These are phyloP conservation scores for Masticophis lateralis DNA, from an alignment of 2,797 vertebrate species.

Conservation along the genomic window DNA sequence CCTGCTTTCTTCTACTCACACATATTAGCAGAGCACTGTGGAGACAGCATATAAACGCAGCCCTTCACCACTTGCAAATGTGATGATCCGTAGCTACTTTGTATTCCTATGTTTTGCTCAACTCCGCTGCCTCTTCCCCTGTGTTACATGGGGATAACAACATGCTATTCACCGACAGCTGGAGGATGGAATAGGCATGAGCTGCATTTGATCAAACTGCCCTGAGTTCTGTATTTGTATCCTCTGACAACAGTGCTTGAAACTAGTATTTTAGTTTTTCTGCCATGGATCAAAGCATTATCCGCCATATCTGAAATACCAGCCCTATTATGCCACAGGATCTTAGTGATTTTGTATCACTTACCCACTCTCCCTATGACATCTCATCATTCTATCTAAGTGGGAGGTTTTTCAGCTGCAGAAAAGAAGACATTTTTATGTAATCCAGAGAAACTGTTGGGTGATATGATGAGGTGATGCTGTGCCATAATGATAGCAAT, in stretches of 20 bases:
- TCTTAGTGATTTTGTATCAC: not conserved
- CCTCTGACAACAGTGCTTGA: not conserved
- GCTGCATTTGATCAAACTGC: not conserved
- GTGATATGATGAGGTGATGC: slow-evolving; percentile 4
- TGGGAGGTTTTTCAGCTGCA: slow-evolving; percentile 4
- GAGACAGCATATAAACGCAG: not conserved
- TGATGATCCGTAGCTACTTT: not conserved
- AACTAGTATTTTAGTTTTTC: not conserved
- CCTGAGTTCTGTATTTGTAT: not conserved
- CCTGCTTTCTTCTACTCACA: not conserved
- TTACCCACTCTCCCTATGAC: not conserved
- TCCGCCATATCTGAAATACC: not conserved
- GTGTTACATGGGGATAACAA: not conserved
- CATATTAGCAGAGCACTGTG: not conserved
- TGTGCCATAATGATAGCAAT: slow-evolving; percentile 31
- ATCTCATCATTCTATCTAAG: slow-evolving; percentile 18
- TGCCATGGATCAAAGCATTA: not conserved
- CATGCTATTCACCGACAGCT: not conserved
- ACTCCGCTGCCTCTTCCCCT: not conserved
- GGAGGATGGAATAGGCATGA: not conserved
- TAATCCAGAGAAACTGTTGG: slow-evolving; percentile 25
- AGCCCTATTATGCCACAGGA: not conserved
- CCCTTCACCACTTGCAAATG: not conserved
- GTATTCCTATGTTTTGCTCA: not conserved
- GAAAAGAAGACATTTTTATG: slow-evolving; percentile 31